phyloP scores from a whole-genome alignment of 2,113 vertebrate species.

The Empidonax traillii region DNA sequence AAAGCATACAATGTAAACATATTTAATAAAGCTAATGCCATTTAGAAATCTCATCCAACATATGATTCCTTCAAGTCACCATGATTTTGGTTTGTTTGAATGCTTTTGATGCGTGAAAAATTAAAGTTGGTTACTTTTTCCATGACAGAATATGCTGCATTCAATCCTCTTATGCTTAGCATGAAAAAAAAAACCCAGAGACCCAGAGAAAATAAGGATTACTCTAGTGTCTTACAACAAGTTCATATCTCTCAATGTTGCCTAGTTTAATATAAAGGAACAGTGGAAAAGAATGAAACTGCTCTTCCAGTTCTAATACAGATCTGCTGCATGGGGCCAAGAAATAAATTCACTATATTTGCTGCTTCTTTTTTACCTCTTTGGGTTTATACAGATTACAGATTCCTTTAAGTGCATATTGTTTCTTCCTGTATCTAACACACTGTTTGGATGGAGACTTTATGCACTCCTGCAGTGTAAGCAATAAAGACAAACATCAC shows the following conservation, averaged over 20 bases:
- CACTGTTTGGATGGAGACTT: not conserved
- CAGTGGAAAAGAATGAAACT: not conserved
- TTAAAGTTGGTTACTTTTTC: not conserved
- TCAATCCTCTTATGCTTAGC: not conserved
- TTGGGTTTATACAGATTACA: not conserved
- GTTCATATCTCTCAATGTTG: not conserved
- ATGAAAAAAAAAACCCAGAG: not conserved
- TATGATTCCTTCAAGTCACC: not conserved
- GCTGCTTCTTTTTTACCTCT: not conserved
- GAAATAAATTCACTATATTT: not conserved
- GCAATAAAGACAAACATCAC: not conserved
- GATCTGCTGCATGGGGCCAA: not conserved
- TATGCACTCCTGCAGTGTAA: not conserved
- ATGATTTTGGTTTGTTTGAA: not conserved
- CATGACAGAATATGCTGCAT: not conserved
- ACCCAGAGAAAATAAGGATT: not conserved
- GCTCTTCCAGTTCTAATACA: not conserved
- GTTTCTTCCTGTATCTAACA: not conserved
- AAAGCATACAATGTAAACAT: not conserved
- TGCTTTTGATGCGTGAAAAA: not conserved
- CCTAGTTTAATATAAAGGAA: not conserved
- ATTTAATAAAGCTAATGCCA: not conserved
- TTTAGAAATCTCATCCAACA: not conserved
- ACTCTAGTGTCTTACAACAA: not conserved
- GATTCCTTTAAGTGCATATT: not conserved